Evolutionary conservation across 2,888 invertebrate genomes (phyloP), one percentile per base, ranked within the genome.

Genomic region (Zhuqinia jingwanae): DNA sequence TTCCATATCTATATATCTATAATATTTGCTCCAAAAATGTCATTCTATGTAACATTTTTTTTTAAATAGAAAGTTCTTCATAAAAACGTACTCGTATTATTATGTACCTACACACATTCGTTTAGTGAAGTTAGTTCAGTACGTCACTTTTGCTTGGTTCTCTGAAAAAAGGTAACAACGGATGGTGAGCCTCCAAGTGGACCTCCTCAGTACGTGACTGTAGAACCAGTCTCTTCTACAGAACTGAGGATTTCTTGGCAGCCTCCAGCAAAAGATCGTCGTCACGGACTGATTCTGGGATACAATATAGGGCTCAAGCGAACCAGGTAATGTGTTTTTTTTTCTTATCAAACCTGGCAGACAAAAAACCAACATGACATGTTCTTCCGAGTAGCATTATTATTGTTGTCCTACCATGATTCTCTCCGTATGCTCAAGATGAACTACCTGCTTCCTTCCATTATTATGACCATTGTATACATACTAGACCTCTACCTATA

Each of bases 241-340:
- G 95, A 96, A 91, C 92, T 96, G 65, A 94, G 95, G 91, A 95
- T 96, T 88, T 94, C 95, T n/a, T 96, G 96, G 96, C 94, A 95
- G 80, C 95, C 96, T 5, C 96, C 96, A 0, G 94, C 95, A 53
- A 93, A 95, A n/a, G 95, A 95, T 85, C 93, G 95, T 0, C 95
- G 95, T 95, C 96, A 96, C 92, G 96, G 96, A 0, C 95, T 95
- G 89, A 94, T 96, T 75, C 93, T 95, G 13, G 96, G 96, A 11
- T 96, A 96, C 92, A 95, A 94, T 42, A 94, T 95, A 87, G 92
- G 91, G 84, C 92, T 92, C 89, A 92, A 92, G 87, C 92, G 92
- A 90, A 90, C 92, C 76, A 92, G 92, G 92, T 92, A 88, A 87
- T 83, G 47, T 58, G 20, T 45, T 20, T 76, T 45, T 20, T 76